Evolutionary conservation across 2,888 invertebrate species (phyloP), one percentile per base, ranked within the genome.

Genomic region (Vannuccia rotundouncinata): DNA sequence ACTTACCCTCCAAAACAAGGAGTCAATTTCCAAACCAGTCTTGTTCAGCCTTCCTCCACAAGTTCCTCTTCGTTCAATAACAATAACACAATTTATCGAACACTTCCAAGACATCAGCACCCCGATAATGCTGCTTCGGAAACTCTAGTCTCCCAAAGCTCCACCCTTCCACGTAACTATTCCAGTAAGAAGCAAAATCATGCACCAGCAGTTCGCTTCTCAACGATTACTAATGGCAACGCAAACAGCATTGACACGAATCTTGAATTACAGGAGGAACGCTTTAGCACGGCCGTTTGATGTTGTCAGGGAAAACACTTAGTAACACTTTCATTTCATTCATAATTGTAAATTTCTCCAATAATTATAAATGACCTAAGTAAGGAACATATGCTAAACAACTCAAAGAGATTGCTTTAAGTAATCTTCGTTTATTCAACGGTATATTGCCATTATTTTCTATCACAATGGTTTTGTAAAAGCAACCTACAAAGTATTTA

Each of bases 91-190:
- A 27, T 22, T 27, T 66, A 66, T 22, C 66, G 66, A 5, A 66
- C 66, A 22, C 66, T 66, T 66, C 66, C 66, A 66, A 5, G 66
- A 66, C 66, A 66, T 5, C 66, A 17, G n/a, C n/a, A n/a, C n/a
- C n/a, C n/a, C n/a, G n/a, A n/a, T n/a, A n/a, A n/a, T 27, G 5
- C 5, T 22, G 22, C 17, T 22, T 66, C 66, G 10, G 22, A 2
- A 5, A 2, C 25, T 2, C 2, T 27, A 22, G 22, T 66, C 17
- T 5, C 66, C 2, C 66, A 66, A 27, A 66, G 66, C 25, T 5
- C 66, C 10, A 66, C 66, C 5, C 66, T 66, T 2, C 66, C 66
- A 22, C 5, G 66, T 5, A 66, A 66, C 66, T 66, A 66, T 66
- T 13, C 10, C 66, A 13, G 10, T 5, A 13, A 5, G 25, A 66